Percentiles rank a stretch among this genome's conserved stretches.
Conservation (phyloP, 2,113 vertebrate genomes). For the Ceyx cyanopectus region DNA sequence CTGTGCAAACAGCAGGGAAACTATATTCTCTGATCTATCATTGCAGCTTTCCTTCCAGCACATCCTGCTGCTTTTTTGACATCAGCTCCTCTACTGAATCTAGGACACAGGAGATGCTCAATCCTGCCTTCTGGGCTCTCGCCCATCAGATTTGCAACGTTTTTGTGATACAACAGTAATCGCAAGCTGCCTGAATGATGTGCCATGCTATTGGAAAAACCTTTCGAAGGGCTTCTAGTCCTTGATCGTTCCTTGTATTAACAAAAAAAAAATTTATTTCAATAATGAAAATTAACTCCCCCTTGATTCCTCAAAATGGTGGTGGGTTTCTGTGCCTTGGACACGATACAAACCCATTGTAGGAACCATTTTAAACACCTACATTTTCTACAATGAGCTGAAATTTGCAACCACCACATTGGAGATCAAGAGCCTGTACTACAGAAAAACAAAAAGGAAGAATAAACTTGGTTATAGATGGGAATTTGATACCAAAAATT, state of each 20-base stretch:
- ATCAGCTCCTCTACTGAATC: conserved; percentile 3
- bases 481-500: background rate
- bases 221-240: background rate
- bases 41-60: background rate
- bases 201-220: background rate
- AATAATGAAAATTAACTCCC: background rate
- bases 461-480: background rate
- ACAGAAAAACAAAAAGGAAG: background rate
- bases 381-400: background rate
- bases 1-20: background rate
- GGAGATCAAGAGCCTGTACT: rapidly evolving
- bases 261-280: background rate
- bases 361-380: background rate
- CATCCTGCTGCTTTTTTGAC: background rate
- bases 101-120: background rate
- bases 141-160: background rate
- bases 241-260: background rate
- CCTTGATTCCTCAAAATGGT: background rate
- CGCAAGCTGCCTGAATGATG: background rate
- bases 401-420: rapidly evolving
- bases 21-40: background rate
- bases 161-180: background rate
- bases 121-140: conserved; percentile 40
- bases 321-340: background rate
- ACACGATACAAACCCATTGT: background rate